Base-by-base conservation (phyloP, 1,140 invertebrate genomes). In the Nautilus pompilius region DNA sequence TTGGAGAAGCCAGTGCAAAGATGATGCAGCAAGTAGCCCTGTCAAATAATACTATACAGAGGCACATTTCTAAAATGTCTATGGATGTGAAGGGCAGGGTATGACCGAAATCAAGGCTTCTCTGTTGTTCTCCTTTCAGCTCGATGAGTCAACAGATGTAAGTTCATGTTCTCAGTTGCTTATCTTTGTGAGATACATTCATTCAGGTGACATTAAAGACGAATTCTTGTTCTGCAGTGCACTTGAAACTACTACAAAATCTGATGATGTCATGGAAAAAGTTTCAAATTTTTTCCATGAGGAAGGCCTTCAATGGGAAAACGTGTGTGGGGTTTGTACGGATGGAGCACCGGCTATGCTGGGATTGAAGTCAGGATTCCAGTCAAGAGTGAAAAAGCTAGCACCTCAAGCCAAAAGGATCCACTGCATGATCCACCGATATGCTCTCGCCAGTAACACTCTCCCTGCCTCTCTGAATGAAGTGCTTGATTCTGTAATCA, bases 151-250 rank as follows among this genome's bases (percentile, higher is more conserved):
- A 49, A 17, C 48, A 49, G 1, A 49, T 49, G 20, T 49, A 49
- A 49, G 48, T 49, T 49, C 48, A 49, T 49, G 1, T 49, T 49
- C 48, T 49, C 48, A 49, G 48, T 49, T 20, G 48, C 48, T 49
- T 49, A 1, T 49, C 48, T 49, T 49, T 20, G 48, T 49, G 48
- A 49, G 48, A 49, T 49, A 49, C 13, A 49, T 1, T 49, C 0
- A 49, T 49, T 49, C 48, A 49, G 48, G 48, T 49, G 48, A 49
- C 20, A 49, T 49, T 49, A 49, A 49, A 49, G 48, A 49, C 48
- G 48, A 49, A 49, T 49, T 49, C 48, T 49, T 13, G 20, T 49
- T 41, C 36, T 41, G 36, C 36, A 41, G 1, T 41, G 36, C 36
- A 49, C 48, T 49, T 49, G 20, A 49, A 49, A 49, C 20, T 24